These are phyloP conservation scores for Progne subis DNA, from an alignment of 2,113 vertebrate species.

Conservation along the genomic window DNA sequence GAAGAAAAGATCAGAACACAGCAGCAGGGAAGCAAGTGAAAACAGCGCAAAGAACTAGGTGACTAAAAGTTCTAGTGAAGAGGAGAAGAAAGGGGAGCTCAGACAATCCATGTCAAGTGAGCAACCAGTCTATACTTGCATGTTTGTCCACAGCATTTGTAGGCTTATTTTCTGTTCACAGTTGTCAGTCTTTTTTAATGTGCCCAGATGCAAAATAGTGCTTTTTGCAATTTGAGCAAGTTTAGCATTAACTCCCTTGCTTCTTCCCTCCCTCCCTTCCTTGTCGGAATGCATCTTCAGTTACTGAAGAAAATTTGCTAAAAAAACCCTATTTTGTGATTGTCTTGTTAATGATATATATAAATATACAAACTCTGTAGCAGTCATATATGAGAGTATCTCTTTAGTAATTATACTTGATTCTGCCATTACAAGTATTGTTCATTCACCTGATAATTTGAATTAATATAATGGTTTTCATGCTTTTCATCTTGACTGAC, in stretches of 20 bases:
- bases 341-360: neutral
- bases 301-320: neutral
- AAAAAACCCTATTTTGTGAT: accelerated
- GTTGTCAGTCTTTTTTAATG: neutral
- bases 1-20: constrained; percentile 34
- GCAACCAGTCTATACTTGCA: neutral
- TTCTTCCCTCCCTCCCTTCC: neutral
- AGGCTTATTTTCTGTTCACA: neutral
- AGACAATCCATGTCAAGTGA: neutral
- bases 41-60: neutral
- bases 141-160: neutral
- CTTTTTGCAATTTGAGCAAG: neutral
- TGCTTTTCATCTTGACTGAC: neutral
- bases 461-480: neutral
- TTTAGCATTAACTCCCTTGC: neutral
- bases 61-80: neutral
- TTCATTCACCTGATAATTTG: neutral
- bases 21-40: neutral
- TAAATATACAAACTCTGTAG: neutral
- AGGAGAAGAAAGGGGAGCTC: neutral
- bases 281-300: neutral
- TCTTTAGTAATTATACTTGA: neutral
- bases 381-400: neutral
- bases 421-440: neutral
- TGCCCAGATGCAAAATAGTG: neutral